Percentiles rank a stretch among this genome's conserved stretches.
These are phyloP conservation scores for Mercenaria mercenaria DNA, from an alignment of 1,140 invertebrate species.

Conservation along the genomic window DNA sequence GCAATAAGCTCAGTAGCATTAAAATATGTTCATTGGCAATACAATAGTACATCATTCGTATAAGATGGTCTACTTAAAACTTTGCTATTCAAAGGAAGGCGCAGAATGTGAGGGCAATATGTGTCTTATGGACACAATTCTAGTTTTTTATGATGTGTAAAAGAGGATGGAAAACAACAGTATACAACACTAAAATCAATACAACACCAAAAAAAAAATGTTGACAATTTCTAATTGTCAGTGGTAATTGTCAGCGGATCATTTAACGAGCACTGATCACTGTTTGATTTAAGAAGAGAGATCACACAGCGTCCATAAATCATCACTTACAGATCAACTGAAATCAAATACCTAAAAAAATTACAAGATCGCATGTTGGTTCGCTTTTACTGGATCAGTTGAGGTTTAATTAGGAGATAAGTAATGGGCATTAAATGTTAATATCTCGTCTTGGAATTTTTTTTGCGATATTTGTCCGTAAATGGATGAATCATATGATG, in stretches of 20 bases:
- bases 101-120: too few species aligned
- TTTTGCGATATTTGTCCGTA: neutral
- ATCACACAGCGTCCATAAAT: neutral
- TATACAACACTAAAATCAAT: too few species aligned
- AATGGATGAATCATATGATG: neutral
- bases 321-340: neutral
- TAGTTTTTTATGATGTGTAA: too few species aligned
- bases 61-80: too few species aligned
- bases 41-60: too few species aligned
- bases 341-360: neutral
- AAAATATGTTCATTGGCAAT: too few species aligned
- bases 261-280: neutral
- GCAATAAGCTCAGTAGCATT: too few species aligned
- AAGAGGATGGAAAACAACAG: too few species aligned
- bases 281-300: neutral
- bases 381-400: neutral
- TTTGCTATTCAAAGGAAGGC: too few species aligned
- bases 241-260: neutral
- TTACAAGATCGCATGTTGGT: neutral
- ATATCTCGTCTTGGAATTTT: neutral
- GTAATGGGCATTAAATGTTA: neutral
- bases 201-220: too few species aligned
- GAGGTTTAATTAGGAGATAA: neutral
- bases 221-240: neutral
- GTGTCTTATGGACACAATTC: too few species aligned